Base-by-base conservation (phyloP, 2,113 vertebrate genomes). In the Vidua macroura region DNA sequence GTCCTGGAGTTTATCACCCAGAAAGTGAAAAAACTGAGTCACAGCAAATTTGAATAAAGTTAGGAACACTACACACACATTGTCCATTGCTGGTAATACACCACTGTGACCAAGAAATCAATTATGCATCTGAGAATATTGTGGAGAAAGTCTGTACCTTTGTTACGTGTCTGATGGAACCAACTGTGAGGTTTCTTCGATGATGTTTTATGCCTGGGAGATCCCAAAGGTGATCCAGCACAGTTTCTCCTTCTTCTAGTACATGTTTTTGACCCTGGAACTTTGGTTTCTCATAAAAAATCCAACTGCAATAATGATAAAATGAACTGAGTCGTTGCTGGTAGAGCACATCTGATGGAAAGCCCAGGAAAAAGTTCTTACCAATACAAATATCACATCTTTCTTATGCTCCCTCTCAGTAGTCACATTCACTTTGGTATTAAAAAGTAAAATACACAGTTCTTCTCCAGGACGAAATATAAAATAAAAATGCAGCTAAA, bases 231-330 rank as follows among this genome's bases (percentile, higher is more conserved):
- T 79, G 95, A 95, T 96, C 95, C 93, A 98, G 96, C 37, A 98
- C 95, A 52, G 72, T 96, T 86, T 98, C 98, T 73, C 98, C 98
- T 98, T 98, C 98, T 96, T 99, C 98, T 39, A 99, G 95, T 12
- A 98, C 95, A 7, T 97, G 93, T 63, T 98, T 98, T 51, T 95
- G 97, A 59, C 98, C 98, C 83, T 97, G 96, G 94, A 98, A 98
- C 86, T 98, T 96, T 27, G 98, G 97, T 86, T 98, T 98, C 92
- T 98, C 98, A 96, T 98, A 99, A 68, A 99, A 94, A 93, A 99
- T 98, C 98, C 98, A 99, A 77, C 98, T 99, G 94, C 63, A 97
- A 81, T 62, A 96, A 96, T 0, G 37, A 96, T 33, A 91, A 53
- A 8, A 94, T 60, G 64, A 55, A 96, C 31, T 18, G 33, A 92